A percentile compares a stretch with the other conserved stretches of the same genome.
Evolutionary conservation across 2,888 invertebrate genomes (phyloP).

Genomic region (Scrobipalpa atriplicella): DNA sequence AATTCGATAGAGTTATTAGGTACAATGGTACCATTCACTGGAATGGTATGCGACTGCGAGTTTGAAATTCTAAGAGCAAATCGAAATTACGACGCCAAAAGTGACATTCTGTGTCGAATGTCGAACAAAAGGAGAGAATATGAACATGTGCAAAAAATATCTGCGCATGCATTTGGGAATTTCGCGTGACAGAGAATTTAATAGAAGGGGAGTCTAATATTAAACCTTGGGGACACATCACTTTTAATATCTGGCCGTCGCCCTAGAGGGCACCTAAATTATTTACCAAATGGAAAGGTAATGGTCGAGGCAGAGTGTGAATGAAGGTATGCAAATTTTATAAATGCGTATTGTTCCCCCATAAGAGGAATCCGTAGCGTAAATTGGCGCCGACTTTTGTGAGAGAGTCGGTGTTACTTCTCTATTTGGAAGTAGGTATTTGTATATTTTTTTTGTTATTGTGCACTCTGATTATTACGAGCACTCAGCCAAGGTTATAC

Average conservation of each 20-base stretch:
- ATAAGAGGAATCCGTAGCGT: constrained; percentile 55
- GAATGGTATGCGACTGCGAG: constrained; percentile 33
- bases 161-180: constrained; percentile 81
- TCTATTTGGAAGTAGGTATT: background rate
- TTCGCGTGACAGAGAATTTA: constrained; percentile 82
- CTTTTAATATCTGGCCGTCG: constrained; percentile 81
- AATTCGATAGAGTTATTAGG: constrained; percentile 38
- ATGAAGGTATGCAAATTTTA: constrained; percentile 81
- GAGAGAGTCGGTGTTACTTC: background rate
- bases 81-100: constrained; percentile 57
- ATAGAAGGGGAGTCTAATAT: constrained; percentile 82
- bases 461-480: no score
- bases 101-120: constrained; percentile 80
- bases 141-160: constrained; percentile 83
- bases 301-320: constrained; percentile 79
- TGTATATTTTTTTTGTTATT: background rate
- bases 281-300: constrained; percentile 83
- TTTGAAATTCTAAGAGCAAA: constrained; percentile 55
- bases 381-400: no score
- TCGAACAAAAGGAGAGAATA: constrained; percentile 72
- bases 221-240: constrained; percentile 82
- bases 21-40: constrained; percentile 35
- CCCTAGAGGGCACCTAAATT: constrained; percentile 81
- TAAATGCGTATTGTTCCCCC: constrained; percentile 71
- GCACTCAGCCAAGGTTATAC: no score